Evolutionary conservation across 2,797 vertebrate genomes (phyloP), one percentile per base, ranked within the genome.

Genomic region (Thripadectes ignobilis): DNA sequence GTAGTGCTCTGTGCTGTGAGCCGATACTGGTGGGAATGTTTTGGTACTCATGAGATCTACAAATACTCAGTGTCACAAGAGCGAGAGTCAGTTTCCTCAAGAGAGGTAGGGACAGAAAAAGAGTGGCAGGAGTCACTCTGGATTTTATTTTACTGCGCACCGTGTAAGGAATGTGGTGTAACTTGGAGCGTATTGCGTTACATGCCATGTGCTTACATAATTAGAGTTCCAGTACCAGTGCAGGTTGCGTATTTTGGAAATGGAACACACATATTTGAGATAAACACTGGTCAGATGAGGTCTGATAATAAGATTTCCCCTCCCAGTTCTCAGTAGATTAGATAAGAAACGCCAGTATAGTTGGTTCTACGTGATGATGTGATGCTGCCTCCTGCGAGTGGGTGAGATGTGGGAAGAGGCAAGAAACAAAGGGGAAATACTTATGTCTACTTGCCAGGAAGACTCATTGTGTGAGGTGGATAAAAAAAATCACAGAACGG

Each of bases 121-220:
- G 1, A 58, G 39, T 24, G 65, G 4, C n/a, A 73, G 36, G 43
- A 77, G 10, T 43, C 17, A n/a, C 43, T 65, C 24, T 7, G 10
- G 34, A 2, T 75, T 69, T 81, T 61, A 15, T 75, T 77, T 45
- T 18, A 23, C 11, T 30, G 10, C 30, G 15, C 14, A 4, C 8
- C 36, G 36, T 49, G 41, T 20, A 38, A 21, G 39, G 17, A 51
- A 11, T 2, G 15, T 43, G n/a, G 67, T 62, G 26, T 29, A 26
- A 29, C 6, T 54, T n/a, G 5, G 48, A 32, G 24, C 16, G 2
- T 1, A 4, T 13, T 67, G 49, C 3, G 2, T 14, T 65, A 5
- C 17, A 3, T n/a, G 22, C 21, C 13, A 2, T 12, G 10, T 58
- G 49, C 15, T n/a, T 36, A 16, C 1, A 0, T 39, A 39, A 34